A percentile compares a stretch with the other conserved stretches of the same genome.
phyloP scores from a whole-genome alignment of 2,797 vertebrate species.

The Sebastes cheni region DNA sequence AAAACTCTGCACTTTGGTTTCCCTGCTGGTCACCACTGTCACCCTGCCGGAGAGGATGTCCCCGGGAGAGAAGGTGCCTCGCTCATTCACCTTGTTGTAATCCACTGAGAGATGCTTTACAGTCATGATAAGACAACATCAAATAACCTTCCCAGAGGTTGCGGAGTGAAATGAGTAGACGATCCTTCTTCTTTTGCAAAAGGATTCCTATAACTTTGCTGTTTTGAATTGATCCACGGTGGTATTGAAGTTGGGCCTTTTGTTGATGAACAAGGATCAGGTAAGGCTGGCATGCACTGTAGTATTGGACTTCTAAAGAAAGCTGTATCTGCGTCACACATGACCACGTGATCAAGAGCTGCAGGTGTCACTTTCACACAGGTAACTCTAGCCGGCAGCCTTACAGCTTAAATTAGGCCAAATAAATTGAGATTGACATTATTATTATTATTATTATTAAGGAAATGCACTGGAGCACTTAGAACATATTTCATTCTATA shows the following conservation, averaged over 20 bases:
- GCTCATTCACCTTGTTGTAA: constrained; percentile 62
- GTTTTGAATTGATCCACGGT: neutral
- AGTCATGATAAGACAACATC: constrained; percentile 48
- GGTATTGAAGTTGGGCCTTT: neutral
- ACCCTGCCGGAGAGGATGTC: constrained; percentile 73
- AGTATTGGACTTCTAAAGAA: neutral
- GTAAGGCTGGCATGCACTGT: neutral
- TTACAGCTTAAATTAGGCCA: neutral
- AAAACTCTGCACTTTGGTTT: constrained; percentile 73
- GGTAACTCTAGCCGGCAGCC: constrained; percentile 55
- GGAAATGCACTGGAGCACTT: no score
- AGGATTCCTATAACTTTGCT: neutral
- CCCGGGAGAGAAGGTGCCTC: constrained; percentile 69
- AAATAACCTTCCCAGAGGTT: neutral
- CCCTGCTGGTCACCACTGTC: constrained; percentile 63
- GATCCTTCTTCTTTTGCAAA: neutral
- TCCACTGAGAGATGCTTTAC: constrained; percentile 73
- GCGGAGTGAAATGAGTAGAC: neutral
- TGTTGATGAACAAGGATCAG: neutral
- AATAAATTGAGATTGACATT: neutral
- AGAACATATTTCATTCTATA: no score
- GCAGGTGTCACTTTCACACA: constrained; percentile 72
- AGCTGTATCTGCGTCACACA: constrained; percentile 48
- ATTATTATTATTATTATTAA: neutral
- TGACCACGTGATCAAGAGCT: constrained; percentile 53